Base-by-base conservation (phyloP, 2,888 invertebrate species). In the Pyrochroa serraticornis region DNA sequence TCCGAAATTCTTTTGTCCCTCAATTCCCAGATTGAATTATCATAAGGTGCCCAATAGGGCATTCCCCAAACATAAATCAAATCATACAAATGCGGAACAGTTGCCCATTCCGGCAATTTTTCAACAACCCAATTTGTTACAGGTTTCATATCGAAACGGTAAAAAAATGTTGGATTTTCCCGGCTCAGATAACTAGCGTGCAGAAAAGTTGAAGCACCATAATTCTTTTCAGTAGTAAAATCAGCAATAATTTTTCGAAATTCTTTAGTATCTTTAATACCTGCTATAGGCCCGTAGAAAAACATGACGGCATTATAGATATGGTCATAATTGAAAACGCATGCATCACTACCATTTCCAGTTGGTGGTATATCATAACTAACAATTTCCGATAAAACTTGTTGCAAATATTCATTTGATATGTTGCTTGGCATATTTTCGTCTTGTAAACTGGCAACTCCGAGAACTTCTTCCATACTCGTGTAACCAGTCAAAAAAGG, bases 61-160 rank as follows among this genome's bases (percentile, higher is more conserved):
- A 92, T 82, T 0, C 93, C 93, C 84, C 92, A 92, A 5, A 91
- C 84, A 73, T 91, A 92, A 44, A 92, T 88, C 62, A 92, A 82
- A 76, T 93, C 93, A 66, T 87, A 91, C 76, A 91, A 87, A 74
- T 92, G 92, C 0, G 92, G 91, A 0, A 92, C 92, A 10, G 87
- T 85, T 0, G 90, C 85, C 92, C 92, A 92, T 41, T 85, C 85
- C 0, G 92, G 89, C 22, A 92, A 82, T 46, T 86, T 86, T 31
- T 85, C 85, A 41, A 84, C 83, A 2, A 85, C 87, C 30, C 83
- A 81, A 43, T 82, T 79, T 0, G 90, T 89, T 68, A 84, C 84
- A 0, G 91, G 88, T 65, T 90, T 88, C 66, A 86, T 81, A 76
- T 92, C 92, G 72, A 92, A 92, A 66, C 92, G 82, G 72, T 92